Evolutionary conservation across 2,797 vertebrate species (phyloP), one percentile per base, ranked within the genome.

Genomic region (Parotocinclus haroldoi): DNA sequence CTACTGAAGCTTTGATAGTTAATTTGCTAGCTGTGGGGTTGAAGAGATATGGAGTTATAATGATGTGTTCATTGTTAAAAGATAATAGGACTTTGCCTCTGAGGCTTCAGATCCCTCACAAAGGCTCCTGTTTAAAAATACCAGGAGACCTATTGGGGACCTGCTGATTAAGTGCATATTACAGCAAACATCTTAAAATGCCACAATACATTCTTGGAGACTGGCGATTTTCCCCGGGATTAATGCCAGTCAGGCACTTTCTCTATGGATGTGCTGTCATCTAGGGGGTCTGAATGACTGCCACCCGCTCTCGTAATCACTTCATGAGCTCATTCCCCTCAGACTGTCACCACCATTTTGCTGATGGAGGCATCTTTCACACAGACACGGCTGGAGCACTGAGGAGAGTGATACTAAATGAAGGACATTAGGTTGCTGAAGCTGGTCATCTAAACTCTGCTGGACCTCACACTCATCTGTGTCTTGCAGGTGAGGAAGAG

Each of bases 371-470:
- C 80, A 85, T 89, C 89, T 83, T 78, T 91, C 88, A 87, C 68
- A 70, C 58, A 70, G 74, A 76, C 64, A 46, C 85, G 83, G 77
- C 64, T 78, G 75, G 77, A 84, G 78, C 65, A 59, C 69, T 38
- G 51, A 63, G 71, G 71, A 63, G 58, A 67, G 49, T 80, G 85
- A 85, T 71, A 72, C 68, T 76, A 75, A 85, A 83, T 83, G 84
- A 89, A 89, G 86, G 85, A 84, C 87, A 88, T 89, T 85, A 89
- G 83, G 86, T 84, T 84, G 85, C 83, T 85, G 87, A 84, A 86
- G 75, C 78, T 84, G 87, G 87, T 87, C 84, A 83, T 81, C 74
- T 75, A 67, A 68, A 63, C 72, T 66, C 45, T 39, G 39, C 56
- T 66, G 52, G 67, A 72, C 64, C 56, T 49, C 17, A 17, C 13